Evolutionary conservation across 2,113 vertebrate species (phyloP).

Genomic region (Syngnathus typhle): DNA sequence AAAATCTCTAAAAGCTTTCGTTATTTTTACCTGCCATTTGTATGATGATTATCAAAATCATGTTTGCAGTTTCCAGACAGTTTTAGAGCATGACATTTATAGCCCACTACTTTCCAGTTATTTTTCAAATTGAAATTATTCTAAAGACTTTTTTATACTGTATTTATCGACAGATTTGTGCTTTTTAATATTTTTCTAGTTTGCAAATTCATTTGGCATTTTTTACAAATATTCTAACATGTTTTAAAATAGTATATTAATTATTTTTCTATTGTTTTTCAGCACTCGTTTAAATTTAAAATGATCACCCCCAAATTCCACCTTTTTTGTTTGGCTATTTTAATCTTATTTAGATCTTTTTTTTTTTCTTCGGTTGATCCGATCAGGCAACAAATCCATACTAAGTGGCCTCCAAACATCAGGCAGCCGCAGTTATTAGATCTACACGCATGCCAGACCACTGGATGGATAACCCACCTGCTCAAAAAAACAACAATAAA

Average conservation of each 20-base stretch:
- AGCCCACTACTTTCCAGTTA: no score
- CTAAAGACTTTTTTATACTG: no score
- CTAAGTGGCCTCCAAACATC: neutral
- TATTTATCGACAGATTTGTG: no score
- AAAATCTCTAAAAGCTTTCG: no score
- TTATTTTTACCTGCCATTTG: no score
- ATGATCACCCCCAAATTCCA: neutral
- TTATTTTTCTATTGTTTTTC: neutral
- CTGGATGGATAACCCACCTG: neutral
- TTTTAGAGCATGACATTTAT: no score
- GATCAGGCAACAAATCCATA: neutral
- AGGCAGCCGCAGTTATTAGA: neutral
- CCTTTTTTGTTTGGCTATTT: neutral
- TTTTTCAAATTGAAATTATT: no score
- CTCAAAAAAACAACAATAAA: no score
- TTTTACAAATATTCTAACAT: no score
- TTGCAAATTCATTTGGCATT: no score
- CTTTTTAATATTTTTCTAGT: no score
- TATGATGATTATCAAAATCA: constrained; percentile 2
- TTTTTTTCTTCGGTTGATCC: neutral
- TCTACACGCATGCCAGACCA: neutral
- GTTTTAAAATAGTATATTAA: neutral
- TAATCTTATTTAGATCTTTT: neutral
- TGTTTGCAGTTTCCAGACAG: no score
- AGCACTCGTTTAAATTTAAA: neutral